Conservation (phyloP, 2,888 invertebrate species). For the Ornithoptera priamus region DNA sequence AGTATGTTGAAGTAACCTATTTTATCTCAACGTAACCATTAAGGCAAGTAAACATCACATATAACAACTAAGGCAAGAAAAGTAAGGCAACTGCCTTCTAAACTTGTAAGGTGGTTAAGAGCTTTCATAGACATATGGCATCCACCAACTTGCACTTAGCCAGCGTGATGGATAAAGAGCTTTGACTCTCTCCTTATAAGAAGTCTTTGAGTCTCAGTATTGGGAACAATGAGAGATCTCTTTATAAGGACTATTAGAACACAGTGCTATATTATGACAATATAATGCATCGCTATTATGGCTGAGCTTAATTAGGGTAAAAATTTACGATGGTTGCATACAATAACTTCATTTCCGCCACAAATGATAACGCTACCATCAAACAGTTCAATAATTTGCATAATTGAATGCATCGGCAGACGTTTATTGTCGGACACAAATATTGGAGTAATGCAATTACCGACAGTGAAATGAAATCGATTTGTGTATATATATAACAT, state of each 20-base stretch:
- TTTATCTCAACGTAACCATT: no score
- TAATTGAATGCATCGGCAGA: slow-evolving; percentile 24
- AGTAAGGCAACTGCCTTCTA: no score
- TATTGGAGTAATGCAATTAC: slow-evolving; percentile 35
- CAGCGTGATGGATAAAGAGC: no score
- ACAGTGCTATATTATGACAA: not conserved
- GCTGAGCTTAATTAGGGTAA: not conserved
- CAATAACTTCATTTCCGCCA: not conserved
- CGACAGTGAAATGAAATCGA: slow-evolving; percentile 47
- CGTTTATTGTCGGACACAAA: slow-evolving; percentile 19
- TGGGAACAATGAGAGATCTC: no score
- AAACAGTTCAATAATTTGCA: slow-evolving; percentile 6
- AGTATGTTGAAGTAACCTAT: no score
- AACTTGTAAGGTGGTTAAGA: no score
- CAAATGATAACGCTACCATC: not conserved
- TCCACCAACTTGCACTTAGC: no score
- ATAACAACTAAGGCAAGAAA: no score
- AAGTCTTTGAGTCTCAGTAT: no score
- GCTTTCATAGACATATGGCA: no score
- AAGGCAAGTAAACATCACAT: no score
- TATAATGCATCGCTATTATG: not conserved
- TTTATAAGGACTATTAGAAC: not conserved
- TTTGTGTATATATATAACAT: slow-evolving; percentile 44
- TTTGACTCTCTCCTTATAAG: no score
- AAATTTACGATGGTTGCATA: not conserved